Evolutionary conservation across 2,113 vertebrate species (phyloP).

Genomic region (Ophiodon elongatus): DNA sequence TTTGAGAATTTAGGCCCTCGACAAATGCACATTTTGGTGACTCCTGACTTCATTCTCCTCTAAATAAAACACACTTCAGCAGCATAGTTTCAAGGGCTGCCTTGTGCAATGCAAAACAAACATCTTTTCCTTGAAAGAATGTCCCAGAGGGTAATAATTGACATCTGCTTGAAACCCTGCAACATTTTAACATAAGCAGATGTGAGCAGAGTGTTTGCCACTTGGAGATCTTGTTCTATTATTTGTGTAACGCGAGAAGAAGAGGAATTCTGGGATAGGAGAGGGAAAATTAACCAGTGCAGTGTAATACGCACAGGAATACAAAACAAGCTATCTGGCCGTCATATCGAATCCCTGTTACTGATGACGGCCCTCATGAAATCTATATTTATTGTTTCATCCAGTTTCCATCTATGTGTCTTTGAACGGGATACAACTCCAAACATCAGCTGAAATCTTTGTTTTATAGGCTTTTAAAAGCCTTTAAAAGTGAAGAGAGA

Average conservation of each 20-base stretch:
- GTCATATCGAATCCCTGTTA: slow-evolving; percentile 34
- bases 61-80: slow-evolving; percentile 20
- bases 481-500: too few species aligned
- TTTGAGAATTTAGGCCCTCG: not conserved
- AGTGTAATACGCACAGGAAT: slow-evolving; percentile 34
- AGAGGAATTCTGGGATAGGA: slow-evolving; percentile 22
- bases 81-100: slow-evolving; percentile 12
- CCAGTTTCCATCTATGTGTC: slow-evolving; percentile 16
- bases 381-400: slow-evolving; percentile 8
- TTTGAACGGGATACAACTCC: slow-evolving; percentile 14
- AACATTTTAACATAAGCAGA: slow-evolving; percentile 59
- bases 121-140: slow-evolving; percentile 32
- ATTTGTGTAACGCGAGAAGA: slow-evolving; percentile 22
- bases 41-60: slow-evolving; percentile 3
- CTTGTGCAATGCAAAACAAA: slow-evolving; percentile 42
- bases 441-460: slow-evolving; percentile 4
- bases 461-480: not conserved
- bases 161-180: slow-evolving; percentile 62
- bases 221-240: slow-evolving; percentile 39
- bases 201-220: slow-evolving; percentile 20
- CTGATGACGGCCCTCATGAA: slow-evolving; percentile 46
- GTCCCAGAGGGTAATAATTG: slow-evolving; percentile 55
- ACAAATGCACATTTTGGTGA: slow-evolving; percentile 21
- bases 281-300: slow-evolving; percentile 28
- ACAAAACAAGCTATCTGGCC: slow-evolving; percentile 53